Percentiles rank a stretch among this genome's conserved stretches.
These are phyloP conservation scores for silkworm (Bombyx mori) DNA, from an alignment of 1,140 invertebrate genomes.

Conservation along the genomic window ASM3026992v2 NC_085130.1:17862001-17862500, in stretches of 20 bases:
- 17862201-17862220: conserved; percentile 21
- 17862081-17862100: too few relatives aligned
- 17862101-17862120: too few relatives aligned
- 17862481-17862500: conserved; percentile 44
- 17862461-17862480: conserved; percentile 39
- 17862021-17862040: too few relatives aligned
- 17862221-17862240: conserved; percentile 23
- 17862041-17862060: too few relatives aligned
- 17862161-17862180: conserved; percentile 39
- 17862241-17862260: conserved; percentile 33
- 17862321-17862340: too few relatives aligned
- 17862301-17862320: too few relatives aligned
- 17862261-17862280: conserved; percentile 2
- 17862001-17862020: too few relatives aligned
- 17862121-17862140: too few relatives aligned
- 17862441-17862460: conserved; percentile 1
- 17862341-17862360: too few relatives aligned
- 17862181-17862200: conserved; percentile 37
- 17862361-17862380: neutral
- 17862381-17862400: neutral
- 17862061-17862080: too few relatives aligned
- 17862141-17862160: conserved; percentile 17
- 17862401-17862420: conserved; percentile 2
- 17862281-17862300: too few relatives aligned
- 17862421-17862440: neutral